Evolutionary conservation across 2,797 vertebrate genomes (phyloP).

Genomic region (Octomys mimax): DNA sequence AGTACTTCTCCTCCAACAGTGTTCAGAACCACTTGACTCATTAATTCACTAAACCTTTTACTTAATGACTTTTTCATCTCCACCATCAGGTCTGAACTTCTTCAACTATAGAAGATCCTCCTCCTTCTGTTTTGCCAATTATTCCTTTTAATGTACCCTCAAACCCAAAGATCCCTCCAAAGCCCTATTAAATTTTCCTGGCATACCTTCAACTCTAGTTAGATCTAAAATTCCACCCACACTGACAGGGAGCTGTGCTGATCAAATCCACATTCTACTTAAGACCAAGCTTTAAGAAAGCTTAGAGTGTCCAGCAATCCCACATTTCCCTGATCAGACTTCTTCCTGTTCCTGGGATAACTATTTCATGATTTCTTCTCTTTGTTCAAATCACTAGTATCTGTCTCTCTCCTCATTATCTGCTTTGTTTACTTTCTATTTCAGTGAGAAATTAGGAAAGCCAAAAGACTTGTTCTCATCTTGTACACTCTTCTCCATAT

Average conservation of each 20-base stretch:
- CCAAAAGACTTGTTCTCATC: not conserved
- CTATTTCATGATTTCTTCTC: not conserved
- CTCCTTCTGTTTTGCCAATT: not conserved
- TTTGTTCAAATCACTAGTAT: not conserved
- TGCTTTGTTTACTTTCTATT: not conserved
- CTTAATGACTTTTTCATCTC: not conserved
- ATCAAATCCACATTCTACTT: not conserved
- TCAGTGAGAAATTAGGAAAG: not conserved
- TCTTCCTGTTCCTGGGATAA: too few species aligned
- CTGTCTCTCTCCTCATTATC: not conserved
- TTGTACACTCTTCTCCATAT: not conserved
- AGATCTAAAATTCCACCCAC: not conserved
- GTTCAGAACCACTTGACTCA: not conserved
- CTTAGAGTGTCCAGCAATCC: too few species aligned
- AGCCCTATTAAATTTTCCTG: not conserved
- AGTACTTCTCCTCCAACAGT: not conserved
- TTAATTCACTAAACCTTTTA: not conserved
- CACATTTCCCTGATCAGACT: not conserved
- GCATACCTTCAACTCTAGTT: not conserved
- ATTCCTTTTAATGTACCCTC: not conserved
- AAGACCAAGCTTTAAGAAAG: not conserved
- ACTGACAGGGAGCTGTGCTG: not conserved
- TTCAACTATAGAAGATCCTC: not conserved
- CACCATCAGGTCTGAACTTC: not conserved
- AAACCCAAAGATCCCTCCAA: not conserved